Base-by-base conservation (phyloP, 1,140 invertebrate species). In the Eumeta japonica region DNA sequence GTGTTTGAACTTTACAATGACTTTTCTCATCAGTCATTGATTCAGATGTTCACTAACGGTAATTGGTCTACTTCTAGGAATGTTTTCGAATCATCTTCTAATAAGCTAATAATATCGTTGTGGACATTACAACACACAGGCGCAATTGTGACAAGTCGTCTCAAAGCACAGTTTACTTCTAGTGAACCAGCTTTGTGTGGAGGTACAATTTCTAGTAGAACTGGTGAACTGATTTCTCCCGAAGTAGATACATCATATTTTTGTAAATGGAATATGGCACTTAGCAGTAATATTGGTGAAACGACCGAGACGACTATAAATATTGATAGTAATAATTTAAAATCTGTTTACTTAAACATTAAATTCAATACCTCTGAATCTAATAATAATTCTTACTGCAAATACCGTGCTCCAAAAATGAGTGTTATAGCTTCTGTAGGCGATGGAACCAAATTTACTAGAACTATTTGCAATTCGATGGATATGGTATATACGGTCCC, bases 51-150 rank as follows among this genome's bases (percentile, higher is more conserved):
- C 16, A 30, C 43, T 1, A 37, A 37, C 11, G 43, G 33, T 9
- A 38, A 54, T 19, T 50, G 58, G 5, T 52, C 50, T 4, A 33
- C 48, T 1, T 43, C 37, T 10, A 59, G 35, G 35, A 41, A 19
- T 15, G 42, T 61, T n/a, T 58, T 78, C 16, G 76, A 84, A 47
- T 86, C 87, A 2, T 77, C 79, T 7, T 73, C 80, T 28, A 87
- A 88, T 57, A 71, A 58, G 12, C 81, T 90, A 80, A 55, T 67
- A 10, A 57, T 91, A 10, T 71, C 73, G 37, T 81, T 80, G 48
- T 80, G 78, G 50, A 59, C 80, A 35, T 88, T 1, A 72, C 75
- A 36, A 40, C 60, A 2, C 51, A 53, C 43, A n/a, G n/a, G n/a
- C n/a, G 80, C 77, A 50, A 58, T 80, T 1, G 51, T 63, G 27